Evolutionary conservation across 2,113 vertebrate genomes (phyloP).

Genomic region (Grammomys surdaster): DNA sequence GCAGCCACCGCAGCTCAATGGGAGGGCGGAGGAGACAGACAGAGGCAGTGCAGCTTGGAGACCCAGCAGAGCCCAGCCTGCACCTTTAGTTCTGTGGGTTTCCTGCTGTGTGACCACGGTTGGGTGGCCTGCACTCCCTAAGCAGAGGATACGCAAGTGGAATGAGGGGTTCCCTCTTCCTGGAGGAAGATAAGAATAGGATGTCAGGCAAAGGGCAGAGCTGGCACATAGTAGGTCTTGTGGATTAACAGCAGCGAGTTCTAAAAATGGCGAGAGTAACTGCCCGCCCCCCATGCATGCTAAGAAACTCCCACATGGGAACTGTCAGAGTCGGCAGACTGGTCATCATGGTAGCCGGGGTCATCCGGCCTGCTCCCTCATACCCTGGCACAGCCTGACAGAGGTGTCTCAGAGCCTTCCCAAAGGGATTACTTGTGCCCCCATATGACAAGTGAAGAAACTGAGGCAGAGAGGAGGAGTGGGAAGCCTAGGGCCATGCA

Average conservation of each 20-base stretch:
- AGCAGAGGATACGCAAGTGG: neutral
- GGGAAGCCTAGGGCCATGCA: neutral
- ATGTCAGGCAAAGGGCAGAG: accelerated
- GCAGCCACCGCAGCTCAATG: accelerated
- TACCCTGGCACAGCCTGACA: neutral
- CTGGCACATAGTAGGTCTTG: neutral
- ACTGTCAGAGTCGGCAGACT: neutral
- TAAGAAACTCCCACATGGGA: neutral
- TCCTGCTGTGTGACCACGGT: accelerated
- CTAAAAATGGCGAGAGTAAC: accelerated
- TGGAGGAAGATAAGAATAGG: accelerated
- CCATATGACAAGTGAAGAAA: neutral
- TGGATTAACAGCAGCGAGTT: neutral
- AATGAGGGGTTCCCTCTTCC: neutral
- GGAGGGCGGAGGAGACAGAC: accelerated
- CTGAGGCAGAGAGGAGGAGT: neutral
- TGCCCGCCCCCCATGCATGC: neutral
- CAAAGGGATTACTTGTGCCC: neutral
- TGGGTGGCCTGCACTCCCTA: neutral
- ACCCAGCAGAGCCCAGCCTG: neutral
- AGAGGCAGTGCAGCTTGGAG: accelerated
- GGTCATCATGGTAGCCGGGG: accelerated
- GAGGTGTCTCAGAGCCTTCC: accelerated
- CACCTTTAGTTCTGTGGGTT: neutral
- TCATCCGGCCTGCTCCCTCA: neutral